Conservation (phyloP, 2,888 invertebrate species). For the Thereva unica region DNA sequence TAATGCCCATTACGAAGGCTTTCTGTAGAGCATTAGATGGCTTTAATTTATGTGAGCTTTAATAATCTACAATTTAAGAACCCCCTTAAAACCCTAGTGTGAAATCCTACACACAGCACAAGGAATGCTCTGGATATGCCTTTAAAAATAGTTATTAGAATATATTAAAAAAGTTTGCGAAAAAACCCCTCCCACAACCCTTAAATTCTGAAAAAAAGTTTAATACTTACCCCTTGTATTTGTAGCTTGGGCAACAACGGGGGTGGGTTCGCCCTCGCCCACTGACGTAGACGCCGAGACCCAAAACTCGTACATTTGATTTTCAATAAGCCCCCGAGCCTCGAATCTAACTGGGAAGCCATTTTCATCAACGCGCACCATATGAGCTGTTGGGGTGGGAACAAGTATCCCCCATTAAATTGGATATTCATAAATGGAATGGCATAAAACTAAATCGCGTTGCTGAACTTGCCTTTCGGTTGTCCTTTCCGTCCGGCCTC, state of each 20-base stretch:
- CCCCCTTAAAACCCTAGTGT: too few species aligned
- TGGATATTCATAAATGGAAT: too few species aligned
- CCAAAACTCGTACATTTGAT: conserved; percentile 84
- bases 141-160: too few species aligned
- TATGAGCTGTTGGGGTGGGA: conserved; percentile 49
- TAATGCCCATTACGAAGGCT: too few species aligned
- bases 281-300: conserved; percentile 81
- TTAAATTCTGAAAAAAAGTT: too few species aligned
- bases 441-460: background rate
- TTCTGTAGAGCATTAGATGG: too few species aligned
- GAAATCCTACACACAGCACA: too few species aligned
- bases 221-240: conserved; percentile 66
- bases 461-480: conserved; percentile 52
- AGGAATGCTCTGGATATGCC: too few species aligned
- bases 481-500: conserved; percentile 68
- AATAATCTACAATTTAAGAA: too few species aligned
- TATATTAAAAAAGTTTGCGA: too few species aligned
- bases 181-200: too few species aligned
- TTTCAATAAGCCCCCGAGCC: conserved; percentile 70
- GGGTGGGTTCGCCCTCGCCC: conserved; percentile 79
- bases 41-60: too few species aligned
- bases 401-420: background rate
- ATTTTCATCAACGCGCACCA: conserved; percentile 58
- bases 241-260: conserved; percentile 76
- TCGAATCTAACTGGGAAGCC: conserved; percentile 66